Evolutionary conservation across 2,888 invertebrate species (phyloP), one percentile per base, ranked within the genome.

Genomic region (Actias luna): DNA sequence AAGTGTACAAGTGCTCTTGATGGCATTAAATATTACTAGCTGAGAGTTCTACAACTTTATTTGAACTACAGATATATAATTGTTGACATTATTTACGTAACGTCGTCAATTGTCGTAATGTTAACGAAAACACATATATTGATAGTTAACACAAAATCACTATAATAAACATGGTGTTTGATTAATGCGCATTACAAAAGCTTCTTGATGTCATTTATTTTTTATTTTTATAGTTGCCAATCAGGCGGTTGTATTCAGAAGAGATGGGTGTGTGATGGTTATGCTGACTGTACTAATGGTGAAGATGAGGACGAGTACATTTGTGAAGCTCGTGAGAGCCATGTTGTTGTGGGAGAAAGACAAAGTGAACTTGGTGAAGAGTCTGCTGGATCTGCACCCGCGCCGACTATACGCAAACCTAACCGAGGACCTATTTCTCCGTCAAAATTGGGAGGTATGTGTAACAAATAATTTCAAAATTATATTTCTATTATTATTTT

Each of bases 201-300:
- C n/a, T n/a, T n/a, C n/a, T n/a, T n/a, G n/a, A n/a, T n/a, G n/a
- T n/a, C n/a, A n/a, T n/a, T n/a, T n/a, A n/a, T n/a, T 29, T 2
- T 5, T 18, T 42, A 39, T 61, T 39, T 31, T 27, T 18, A 52
- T 77, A 93, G 92, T 14, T 92, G 93, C 69, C 77, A 72, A 5
- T 79, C 83, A 1, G 90, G 91, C 5, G 79, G 80, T 1, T 93
- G 93, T 67, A 85, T 93, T 58, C 75, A 80, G 18, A 87, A 83
- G 59, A 82, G 86, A 4, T 93, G 93, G 93, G 66, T 89, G 22
- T 93, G 93, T 69, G 93, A 93, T 65, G 93, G 93, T 1, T 93
- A 92, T 75, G 74, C 82, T 0, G 93, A 93, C 77, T 93, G 93
- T 64, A 82, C 88, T 0, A 76, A 72, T 1, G 91, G 88, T 0